Evolutionary conservation across 2,888 invertebrate genomes (phyloP).

Genomic region (Cheilosia impressa): DNA sequence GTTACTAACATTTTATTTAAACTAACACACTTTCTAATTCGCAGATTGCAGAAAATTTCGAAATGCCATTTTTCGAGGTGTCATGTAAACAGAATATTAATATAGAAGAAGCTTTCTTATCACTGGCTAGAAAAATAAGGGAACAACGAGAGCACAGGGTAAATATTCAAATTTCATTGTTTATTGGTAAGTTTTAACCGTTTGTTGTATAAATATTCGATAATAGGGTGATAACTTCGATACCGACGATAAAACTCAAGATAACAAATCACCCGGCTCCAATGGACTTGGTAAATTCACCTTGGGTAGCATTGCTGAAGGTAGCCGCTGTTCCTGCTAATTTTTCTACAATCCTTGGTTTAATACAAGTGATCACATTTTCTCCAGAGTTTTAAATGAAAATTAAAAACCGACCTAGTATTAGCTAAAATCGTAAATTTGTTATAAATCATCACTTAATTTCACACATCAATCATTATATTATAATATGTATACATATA

Average conservation of each 20-base stretch:
- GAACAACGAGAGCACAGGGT: conserved; percentile 91
- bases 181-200: neutral
- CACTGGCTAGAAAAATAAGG: conserved; percentile 91
- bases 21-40: conserved; percentile 68
- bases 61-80: conserved; percentile 94
- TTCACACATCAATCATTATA: conserved; percentile 35
- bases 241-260: conserved; percentile 82
- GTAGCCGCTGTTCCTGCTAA: conserved; percentile 83
- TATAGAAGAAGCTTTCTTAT: conserved; percentile 92
- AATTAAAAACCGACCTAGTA: conserved; percentile 55
- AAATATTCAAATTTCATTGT: conserved; percentile 77
- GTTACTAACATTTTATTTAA: neutral
- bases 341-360: conserved; percentile 54
- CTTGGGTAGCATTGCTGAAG: conserved; percentile 82
- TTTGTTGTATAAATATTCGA: conserved; percentile 7
- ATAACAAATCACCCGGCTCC: conserved; percentile 83
- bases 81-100: conserved; percentile 94
- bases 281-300: conserved; percentile 83
- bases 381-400: conserved; percentile 49
- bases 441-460: conserved; percentile 48
- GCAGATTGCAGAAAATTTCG: conserved; percentile 93
- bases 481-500: conserved; percentile 3
- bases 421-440: conserved; percentile 59
- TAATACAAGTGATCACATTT: conserved; percentile 37
- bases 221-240: conserved; percentile 84